These are phyloP conservation scores for Choloepus didactylus DNA, from an alignment of 2,797 vertebrate genomes.

Conservation along the genomic window DNA sequence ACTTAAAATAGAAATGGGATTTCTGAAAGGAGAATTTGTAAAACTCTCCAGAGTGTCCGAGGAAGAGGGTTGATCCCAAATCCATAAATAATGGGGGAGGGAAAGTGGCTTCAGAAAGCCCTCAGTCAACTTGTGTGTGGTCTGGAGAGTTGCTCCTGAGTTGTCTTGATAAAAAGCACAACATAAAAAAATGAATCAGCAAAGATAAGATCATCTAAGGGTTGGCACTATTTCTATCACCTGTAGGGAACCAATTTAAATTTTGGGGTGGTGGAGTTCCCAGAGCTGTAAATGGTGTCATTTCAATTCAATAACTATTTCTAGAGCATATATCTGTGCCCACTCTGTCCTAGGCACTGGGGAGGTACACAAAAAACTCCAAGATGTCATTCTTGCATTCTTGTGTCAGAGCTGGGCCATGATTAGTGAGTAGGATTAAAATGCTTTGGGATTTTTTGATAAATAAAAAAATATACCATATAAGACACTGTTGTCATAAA, in stretches of 20 bases:
- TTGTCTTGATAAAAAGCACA: background rate
- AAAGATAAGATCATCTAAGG: background rate
- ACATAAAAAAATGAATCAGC: background rate
- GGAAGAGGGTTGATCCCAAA: background rate
- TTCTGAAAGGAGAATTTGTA: conserved; percentile 17
- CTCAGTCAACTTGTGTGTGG: background rate
- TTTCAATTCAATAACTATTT: conserved; percentile 36
- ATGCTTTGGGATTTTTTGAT: background rate
- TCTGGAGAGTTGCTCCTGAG: background rate
- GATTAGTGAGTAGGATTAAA: conserved; percentile 13
- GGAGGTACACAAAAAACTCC: background rate
- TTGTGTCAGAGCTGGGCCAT: background rate
- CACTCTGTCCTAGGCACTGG: background rate
- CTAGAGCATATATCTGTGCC: background rate
- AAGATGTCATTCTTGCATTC: conserved; percentile 18
- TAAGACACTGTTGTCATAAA: background rate
- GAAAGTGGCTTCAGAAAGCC: background rate
- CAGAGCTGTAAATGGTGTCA: background rate
- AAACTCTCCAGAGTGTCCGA: conserved; percentile 8
- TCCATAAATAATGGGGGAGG: background rate
- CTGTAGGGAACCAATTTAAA: background rate
- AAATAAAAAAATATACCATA: background rate
- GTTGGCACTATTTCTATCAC: background rate
- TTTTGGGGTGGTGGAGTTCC: background rate
- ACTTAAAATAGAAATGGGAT: background rate